A percentile compares a stretch with the other conserved stretches of the same genome.
phyloP scores from a whole-genome alignment of 1,140 invertebrate genomes.

The Drosophila simulans region DNA sequence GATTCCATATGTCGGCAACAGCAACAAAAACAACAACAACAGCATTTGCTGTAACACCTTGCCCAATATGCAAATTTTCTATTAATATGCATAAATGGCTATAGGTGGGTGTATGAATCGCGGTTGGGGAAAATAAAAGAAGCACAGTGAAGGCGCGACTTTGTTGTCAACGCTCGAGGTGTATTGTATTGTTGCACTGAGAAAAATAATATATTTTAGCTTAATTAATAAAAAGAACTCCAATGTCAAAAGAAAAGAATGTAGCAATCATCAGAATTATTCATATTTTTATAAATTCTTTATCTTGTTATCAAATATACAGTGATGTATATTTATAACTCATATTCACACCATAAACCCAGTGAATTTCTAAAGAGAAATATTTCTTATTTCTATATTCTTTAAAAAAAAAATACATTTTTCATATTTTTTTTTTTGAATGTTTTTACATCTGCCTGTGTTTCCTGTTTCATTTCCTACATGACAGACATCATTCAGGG shows the following conservation, averaged over 20 bases:
- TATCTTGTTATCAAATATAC: too few relatives aligned
- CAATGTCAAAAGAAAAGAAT: too few relatives aligned
- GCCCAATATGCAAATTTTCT: slow-evolving; percentile 76
- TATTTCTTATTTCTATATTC: too few relatives aligned
- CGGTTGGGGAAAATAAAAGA: slow-evolving; percentile 3
- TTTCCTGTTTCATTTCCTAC: slow-evolving; percentile 77
- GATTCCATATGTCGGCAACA: slow-evolving; percentile 9
- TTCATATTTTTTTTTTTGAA: neutral
- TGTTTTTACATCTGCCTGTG: slow-evolving; percentile 33
- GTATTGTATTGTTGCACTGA: slow-evolving; percentile 2
- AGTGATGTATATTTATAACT: neutral
- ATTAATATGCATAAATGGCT: slow-evolving; percentile 78
- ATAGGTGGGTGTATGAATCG: slow-evolving; percentile 26
- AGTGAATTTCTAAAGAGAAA: too few relatives aligned
- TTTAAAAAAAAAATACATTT: neutral
- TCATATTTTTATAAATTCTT: too few relatives aligned
- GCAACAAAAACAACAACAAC: slow-evolving; percentile 3
- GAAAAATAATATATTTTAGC: neutral
- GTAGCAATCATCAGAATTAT: too few relatives aligned
- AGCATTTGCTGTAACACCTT: slow-evolving; percentile 58
- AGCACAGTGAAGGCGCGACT: slow-evolving; percentile 58
- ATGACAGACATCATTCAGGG: slow-evolving; percentile 55
- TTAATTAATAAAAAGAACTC: too few relatives aligned
- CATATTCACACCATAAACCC: neutral
- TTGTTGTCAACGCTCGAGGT: slow-evolving; percentile 39